Base-by-base conservation (phyloP, 2,888 invertebrate species). In the Drosophila pseudotakahashii region DNA sequence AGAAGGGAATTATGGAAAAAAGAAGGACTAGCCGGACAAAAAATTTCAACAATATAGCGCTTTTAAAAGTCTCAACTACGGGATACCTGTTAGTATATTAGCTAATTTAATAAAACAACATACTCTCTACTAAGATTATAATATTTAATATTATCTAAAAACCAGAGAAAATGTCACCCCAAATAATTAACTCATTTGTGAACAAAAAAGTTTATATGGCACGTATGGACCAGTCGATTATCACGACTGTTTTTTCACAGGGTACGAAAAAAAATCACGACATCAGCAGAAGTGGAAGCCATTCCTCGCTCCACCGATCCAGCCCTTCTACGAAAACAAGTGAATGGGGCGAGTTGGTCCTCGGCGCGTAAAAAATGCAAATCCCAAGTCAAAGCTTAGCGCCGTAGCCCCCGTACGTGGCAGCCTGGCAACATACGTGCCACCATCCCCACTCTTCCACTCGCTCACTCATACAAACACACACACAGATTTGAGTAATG, bases 331-430 rank as follows among this genome's bases (percentile, higher is more conserved):
- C 34, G 44, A 30, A 30, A 30, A 19, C 44, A 45, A 14, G 36
- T 23, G 50, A 32, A 23, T 10, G 26, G 19, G 26, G 19, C 44
- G 36, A 50, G 72, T 63, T 57, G 69, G 73, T 77, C 64, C 80
- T 69, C 76, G 67, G 71, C 86, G 75, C 75, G 82, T 87, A 84
- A 88, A 88, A 88, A 88, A 81, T 79, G 89, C 87, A 90, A 89
- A 90, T 90, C 90, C 90, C 90, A 77, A 89, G 90, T 89, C 87
- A 90, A 88, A 88, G 90, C 89, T 90, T 90, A 89, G 84, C 81
- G 76, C 74, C 76, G 74, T 69, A 53, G 74, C 77, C 44, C 55
- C 76, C 69, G 88, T 76, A 86, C 88, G 87, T 88, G 86, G 82
- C 87, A 82, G 74, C 82, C 83, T 71, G 82, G 78, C 83, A 82